Evolutionary conservation across 2,113 vertebrate species (phyloP).

Genomic region (Syngnathoides biaculeatus): DNA sequence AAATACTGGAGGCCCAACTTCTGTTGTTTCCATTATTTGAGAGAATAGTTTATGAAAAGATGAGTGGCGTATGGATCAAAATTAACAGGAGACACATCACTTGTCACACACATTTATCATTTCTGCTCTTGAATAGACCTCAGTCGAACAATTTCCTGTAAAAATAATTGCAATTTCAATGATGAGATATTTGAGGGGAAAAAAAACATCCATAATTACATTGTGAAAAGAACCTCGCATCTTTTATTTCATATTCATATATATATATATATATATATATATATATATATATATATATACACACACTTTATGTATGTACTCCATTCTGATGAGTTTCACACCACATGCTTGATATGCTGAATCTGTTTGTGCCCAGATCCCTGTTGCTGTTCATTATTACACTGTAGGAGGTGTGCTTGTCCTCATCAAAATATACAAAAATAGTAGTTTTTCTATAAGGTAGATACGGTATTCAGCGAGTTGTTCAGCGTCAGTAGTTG

Average conservation of each 20-base stretch:
- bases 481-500: constrained; percentile 49
- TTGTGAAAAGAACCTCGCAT: constrained; percentile 24
- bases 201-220: constrained; percentile 23
- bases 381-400: constrained; percentile 35
- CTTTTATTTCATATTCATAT: not conserved
- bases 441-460: constrained; percentile 71
- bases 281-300: not conserved
- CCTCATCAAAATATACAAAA: constrained; percentile 74
- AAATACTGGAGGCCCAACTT: not conserved
- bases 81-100: constrained; percentile 23
- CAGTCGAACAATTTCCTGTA: constrained; percentile 30
- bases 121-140: constrained; percentile 20
- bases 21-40: not conserved
- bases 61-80: not conserved
- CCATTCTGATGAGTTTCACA: constrained; percentile 34
- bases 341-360: constrained; percentile 47
- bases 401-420: constrained; percentile 73
- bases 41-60: not conserved
- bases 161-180: constrained; percentile 37
- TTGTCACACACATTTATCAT: constrained; percentile 24
- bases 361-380: constrained; percentile 32
- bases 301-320: constrained; percentile 31
- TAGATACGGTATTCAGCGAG: constrained; percentile 52
- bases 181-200: constrained; percentile 14
- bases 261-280: not conserved